A percentile compares a stretch with the other conserved stretches of the same genome.
Evolutionary conservation across 2,888 invertebrate species (phyloP).

Genomic region (Drosophila anomalata): DNA sequence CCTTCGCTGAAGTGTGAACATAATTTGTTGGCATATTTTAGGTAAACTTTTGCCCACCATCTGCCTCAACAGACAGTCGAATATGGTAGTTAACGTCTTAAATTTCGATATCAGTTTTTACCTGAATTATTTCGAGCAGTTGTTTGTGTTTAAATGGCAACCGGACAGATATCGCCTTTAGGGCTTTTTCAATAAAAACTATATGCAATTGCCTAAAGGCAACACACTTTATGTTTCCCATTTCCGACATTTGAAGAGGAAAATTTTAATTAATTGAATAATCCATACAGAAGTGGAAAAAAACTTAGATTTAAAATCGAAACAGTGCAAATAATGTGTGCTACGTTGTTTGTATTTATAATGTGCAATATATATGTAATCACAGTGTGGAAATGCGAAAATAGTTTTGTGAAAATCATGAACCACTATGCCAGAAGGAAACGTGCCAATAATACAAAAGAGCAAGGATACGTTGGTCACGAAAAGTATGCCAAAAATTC

Average conservation of each 20-base stretch:
- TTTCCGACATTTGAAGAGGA: not conserved
- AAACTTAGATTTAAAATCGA: not conserved
- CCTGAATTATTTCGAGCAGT: not conserved
- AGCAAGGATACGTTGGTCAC: conserved; percentile 6
- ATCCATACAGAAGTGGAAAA: not conserved
- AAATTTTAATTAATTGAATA: conserved; percentile 3
- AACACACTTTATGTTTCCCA: not conserved
- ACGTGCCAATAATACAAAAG: conserved; percentile 20
- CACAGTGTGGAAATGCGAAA: conserved; percentile 4
- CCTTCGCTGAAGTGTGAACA: conserved; percentile 67
- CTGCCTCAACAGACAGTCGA: conserved; percentile 24
- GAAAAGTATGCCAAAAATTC: conserved; percentile 30
- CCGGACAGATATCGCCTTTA: not conserved
- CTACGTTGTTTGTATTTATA: not conserved
- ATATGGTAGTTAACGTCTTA: conserved; percentile 27
- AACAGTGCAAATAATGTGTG: conserved; percentile 3
- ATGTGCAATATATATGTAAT: not conserved
- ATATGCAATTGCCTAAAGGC: not conserved
- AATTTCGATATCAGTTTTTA: not conserved
- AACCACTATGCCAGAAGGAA: not conserved
- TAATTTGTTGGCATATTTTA: conserved; percentile 66
- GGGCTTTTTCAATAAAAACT: not conserved
- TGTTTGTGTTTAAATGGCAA: conserved; percentile 17
- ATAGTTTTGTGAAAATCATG: not conserved
- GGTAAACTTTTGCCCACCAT: conserved; percentile 54